phyloP scores from a whole-genome alignment of 2,113 vertebrate genomes.

The Baryphthengus martii region DNA sequence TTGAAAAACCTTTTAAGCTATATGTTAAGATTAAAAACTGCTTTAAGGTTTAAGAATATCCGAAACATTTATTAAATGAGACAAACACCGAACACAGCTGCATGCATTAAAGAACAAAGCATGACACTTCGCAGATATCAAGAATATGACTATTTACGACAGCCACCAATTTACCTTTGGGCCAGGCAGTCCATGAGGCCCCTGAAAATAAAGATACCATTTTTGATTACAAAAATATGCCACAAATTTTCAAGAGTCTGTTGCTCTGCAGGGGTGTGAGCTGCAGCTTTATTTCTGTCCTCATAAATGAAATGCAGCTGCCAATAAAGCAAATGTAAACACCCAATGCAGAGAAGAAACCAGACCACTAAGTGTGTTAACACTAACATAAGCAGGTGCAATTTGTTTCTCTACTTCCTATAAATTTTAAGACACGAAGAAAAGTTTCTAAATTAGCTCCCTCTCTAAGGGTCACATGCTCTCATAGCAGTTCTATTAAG shows the following conservation, averaged over 20 bases:
- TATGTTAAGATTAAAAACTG: constrained; percentile 39
- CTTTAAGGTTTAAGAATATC: constrained; percentile 82
- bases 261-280: background rate
- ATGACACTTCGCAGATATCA: background rate
- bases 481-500: background rate
- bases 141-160: background rate
- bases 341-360: background rate
- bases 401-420: background rate
- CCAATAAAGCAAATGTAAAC: background rate
- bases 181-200: constrained; percentile 94
- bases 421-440: background rate
- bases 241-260: background rate
- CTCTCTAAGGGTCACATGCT: background rate
- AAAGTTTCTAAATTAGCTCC: background rate
- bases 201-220: constrained; percentile 78
- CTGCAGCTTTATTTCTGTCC: background rate
- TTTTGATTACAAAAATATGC: background rate
- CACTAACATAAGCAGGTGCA: background rate
- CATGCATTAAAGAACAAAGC: constrained; percentile 67
- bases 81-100: constrained; percentile 60
- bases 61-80: constrained; percentile 41
- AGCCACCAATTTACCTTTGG: constrained; percentile 85
- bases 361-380: background rate
- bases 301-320: background rate
- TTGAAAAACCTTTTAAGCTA: background rate